These are phyloP conservation scores for Oreochromis spilurus DNA, from an alignment of 2,113 vertebrate genomes.

Conservation along the genomic window DNA sequence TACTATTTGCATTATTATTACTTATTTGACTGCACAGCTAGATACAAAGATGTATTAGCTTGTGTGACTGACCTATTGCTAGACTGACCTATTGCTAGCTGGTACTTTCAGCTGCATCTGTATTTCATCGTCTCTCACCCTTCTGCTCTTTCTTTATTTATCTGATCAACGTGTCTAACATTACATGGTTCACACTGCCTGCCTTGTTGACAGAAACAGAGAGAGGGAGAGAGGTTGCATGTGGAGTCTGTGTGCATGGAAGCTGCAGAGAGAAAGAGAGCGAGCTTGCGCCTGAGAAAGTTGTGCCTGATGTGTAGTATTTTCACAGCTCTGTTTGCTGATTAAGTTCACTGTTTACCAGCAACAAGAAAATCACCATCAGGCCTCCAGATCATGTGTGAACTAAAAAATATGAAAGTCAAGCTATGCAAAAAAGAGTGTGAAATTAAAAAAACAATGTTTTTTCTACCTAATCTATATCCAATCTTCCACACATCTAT, in stretches of 20 bases:
- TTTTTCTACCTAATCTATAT: too few species aligned
- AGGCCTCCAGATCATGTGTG: not conserved
- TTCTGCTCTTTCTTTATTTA: not conserved
- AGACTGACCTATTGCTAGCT: not conserved
- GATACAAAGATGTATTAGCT: not conserved
- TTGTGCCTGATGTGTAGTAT: not conserved
- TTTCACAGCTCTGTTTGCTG: not conserved
- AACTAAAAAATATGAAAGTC: not conserved
- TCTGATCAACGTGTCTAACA: not conserved
- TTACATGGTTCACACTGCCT: not conserved
- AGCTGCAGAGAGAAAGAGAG: not conserved
- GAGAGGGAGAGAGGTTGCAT: not conserved
- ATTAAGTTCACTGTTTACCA: not conserved
- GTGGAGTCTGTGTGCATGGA: not conserved
- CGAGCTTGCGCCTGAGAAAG: not conserved
- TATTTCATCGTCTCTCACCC: not conserved
- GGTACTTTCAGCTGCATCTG: not conserved
- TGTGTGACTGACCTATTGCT: not conserved
- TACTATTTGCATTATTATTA: not conserved
- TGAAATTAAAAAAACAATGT: too few species aligned
- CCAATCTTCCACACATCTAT: too few species aligned
- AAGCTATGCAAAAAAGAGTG: not conserved
- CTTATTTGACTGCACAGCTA: not conserved
- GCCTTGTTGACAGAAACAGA: not conserved
- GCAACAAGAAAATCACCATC: not conserved